These are phyloP conservation scores for Synanceia verrucosa DNA, from an alignment of 2,797 vertebrate genomes.

Conservation along the genomic window DNA sequence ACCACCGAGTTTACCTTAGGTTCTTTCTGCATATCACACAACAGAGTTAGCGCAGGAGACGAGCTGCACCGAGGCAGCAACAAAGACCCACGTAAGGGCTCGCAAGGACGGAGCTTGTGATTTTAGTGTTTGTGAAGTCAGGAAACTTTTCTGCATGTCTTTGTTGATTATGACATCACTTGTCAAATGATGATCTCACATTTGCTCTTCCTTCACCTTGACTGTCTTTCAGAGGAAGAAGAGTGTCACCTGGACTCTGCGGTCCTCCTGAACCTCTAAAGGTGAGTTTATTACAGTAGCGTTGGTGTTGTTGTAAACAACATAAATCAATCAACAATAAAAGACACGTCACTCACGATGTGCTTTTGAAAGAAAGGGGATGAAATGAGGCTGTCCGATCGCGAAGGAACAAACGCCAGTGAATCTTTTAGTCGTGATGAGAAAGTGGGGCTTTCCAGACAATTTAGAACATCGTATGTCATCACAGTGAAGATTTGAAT, in stretches of 20 bases:
- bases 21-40: conserved; percentile 72
- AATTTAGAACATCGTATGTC: conserved; percentile 28
- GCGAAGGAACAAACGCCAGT: neutral
- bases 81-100: conserved; percentile 60
- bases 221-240: conserved; percentile 10
- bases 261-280: neutral
- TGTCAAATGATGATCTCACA: neutral
- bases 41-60: conserved; percentile 64
- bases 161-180: conserved; percentile 12
- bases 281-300: conserved; percentile 25
- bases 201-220: conserved; percentile 3
- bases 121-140: conserved; percentile 38
- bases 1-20: conserved; percentile 76
- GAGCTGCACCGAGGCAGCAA: conserved; percentile 48
- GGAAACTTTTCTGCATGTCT: conserved; percentile 48
- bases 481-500: conserved; percentile 20
- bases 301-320: too few relatives aligned
- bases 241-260: neutral
- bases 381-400: conserved; percentile 1
- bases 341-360: neutral
- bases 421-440: conserved; percentile 2
- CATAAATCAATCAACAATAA: neutral
- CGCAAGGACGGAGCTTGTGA: conserved; percentile 51
- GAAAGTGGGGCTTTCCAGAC: conserved; percentile 30
- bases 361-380: neutral